Conservation (phyloP, 2,888 invertebrate species). For the Crocallis elinguaria region DNA sequence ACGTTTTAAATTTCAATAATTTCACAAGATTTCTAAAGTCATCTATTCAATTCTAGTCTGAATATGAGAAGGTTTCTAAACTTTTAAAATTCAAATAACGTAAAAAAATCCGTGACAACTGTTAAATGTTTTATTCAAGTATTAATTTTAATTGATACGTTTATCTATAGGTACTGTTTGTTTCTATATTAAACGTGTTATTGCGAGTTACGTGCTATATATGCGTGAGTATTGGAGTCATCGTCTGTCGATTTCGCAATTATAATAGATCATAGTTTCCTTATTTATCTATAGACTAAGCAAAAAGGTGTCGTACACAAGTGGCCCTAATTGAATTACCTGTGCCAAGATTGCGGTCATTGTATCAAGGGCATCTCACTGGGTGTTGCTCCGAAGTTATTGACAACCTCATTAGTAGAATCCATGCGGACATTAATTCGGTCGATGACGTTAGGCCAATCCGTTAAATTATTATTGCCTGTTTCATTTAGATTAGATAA, state of each 20-base stretch:
- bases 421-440: background rate
- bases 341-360: constrained; percentile 38
- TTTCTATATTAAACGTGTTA: too few species aligned
- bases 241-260: background rate
- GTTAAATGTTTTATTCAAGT: too few species aligned
- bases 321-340: constrained; percentile 36
- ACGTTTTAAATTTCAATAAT: too few species aligned
- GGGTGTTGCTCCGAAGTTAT: constrained; percentile 8
- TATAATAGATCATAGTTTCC: background rate
- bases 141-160: too few species aligned
- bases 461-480: background rate
- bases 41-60: too few species aligned
- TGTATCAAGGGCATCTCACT: constrained; percentile 34
- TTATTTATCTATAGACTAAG: constrained; percentile 1
- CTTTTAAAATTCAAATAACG: too few species aligned
- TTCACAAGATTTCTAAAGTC: too few species aligned
- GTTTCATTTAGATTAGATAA: constrained; percentile 5
- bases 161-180: background rate
- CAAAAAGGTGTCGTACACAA: constrained; percentile 23
- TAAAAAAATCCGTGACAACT: too few species aligned
- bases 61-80: too few species aligned
- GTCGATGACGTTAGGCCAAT: constrained; percentile 6
- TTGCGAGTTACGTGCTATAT: too few species aligned
- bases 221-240: too few species aligned
- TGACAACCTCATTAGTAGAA: constrained; percentile 17